Conservation (phyloP, 2,113 vertebrate genomes). For the Sitta europaea region DNA sequence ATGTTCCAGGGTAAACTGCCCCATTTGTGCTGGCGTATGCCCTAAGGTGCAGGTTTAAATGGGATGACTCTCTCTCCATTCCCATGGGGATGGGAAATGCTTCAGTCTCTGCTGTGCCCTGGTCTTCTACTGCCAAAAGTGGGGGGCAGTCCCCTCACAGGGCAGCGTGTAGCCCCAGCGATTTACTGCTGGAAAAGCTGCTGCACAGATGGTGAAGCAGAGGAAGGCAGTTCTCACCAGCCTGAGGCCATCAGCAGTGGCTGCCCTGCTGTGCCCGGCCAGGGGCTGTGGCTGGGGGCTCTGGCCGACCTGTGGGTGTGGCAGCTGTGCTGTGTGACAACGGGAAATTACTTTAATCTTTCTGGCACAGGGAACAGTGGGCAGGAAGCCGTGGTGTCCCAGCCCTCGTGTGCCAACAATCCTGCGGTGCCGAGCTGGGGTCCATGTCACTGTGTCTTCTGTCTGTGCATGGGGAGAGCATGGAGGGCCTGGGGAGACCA, state of each 20-base stretch:
- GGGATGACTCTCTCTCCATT: background rate
- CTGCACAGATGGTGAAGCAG: fast-evolving
- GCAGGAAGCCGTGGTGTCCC: background rate
- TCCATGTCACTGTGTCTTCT: fast-evolving
- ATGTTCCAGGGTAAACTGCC: background rate
- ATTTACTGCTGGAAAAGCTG: background rate
- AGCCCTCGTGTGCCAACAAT: fast-evolving
- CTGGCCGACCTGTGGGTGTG: fast-evolving
- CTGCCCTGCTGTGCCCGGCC: background rate
- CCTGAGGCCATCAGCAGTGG: background rate
- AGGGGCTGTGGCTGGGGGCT: fast-evolving
- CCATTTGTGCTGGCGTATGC: background rate
- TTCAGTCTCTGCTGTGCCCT: background rate
- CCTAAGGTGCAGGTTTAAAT: background rate
- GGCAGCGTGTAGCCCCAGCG: fast-evolving
- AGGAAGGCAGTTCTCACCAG: background rate
- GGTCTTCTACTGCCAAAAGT: background rate
- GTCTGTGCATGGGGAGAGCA: background rate
- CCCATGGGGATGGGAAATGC: background rate
- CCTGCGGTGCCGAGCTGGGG: background rate
- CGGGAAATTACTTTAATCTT: background rate
- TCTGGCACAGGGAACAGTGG: fast-evolving
- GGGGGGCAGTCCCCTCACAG: background rate
- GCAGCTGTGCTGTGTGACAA: background rate
- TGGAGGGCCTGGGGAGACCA: background rate